Evolutionary conservation across 2,888 invertebrate genomes (phyloP).

Genomic region (Poecilus cupreus): DNA sequence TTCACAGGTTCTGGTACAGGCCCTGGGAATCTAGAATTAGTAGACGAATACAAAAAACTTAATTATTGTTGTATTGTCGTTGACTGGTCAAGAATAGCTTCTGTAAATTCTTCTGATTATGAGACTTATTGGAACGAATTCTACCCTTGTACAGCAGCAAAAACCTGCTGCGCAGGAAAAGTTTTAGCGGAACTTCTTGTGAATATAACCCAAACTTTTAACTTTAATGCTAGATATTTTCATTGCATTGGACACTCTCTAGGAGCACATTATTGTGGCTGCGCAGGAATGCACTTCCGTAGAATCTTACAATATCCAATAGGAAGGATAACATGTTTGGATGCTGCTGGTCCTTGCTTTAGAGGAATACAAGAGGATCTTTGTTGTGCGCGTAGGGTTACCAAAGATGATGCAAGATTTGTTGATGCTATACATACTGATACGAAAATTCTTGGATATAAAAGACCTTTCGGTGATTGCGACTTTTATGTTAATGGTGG

Average conservation of each 20-base stretch:
- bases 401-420: slow-evolving; percentile 79
- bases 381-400: slow-evolving; percentile 73
- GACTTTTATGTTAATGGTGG: slow-evolving; percentile 85
- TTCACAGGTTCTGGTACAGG: no score
- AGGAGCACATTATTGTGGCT: slow-evolving; percentile 79
- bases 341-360: slow-evolving; percentile 80
- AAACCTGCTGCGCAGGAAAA: no score
- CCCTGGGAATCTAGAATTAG: no score
- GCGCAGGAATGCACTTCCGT: slow-evolving; percentile 70
- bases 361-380: no score
- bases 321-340: slow-evolving; percentile 68
- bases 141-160: no score
- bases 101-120: no score
- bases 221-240: slow-evolving; percentile 59
- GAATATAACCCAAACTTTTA: slow-evolving; percentile 61
- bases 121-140: no score
- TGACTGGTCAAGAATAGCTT: no score
- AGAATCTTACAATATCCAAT: not conserved
- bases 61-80: no score
- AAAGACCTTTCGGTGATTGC: slow-evolving; percentile 77
- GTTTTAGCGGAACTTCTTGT: slow-evolving; percentile 19
- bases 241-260: slow-evolving; percentile 76
- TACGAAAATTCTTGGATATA: slow-evolving; percentile 78
- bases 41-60: no score
- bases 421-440: slow-evolving; percentile 84